Evolutionary conservation across 2,113 vertebrate genomes (phyloP).

Genomic region (Perognathus longimembris): DNA sequence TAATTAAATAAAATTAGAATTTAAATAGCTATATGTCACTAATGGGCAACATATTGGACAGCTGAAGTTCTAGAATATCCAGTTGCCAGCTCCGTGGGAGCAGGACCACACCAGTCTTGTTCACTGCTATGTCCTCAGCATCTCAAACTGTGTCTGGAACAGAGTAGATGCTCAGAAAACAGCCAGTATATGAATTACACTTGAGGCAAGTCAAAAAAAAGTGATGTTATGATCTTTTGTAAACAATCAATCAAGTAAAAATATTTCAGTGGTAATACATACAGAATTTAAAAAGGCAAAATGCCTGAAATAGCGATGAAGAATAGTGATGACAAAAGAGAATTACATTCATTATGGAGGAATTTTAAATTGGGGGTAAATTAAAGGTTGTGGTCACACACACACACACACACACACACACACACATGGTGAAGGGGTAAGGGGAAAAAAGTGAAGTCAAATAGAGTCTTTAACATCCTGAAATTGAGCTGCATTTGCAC

Average conservation of each 20-base stretch:
- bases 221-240: background rate
- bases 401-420: background rate
- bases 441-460: background rate
- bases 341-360: background rate
- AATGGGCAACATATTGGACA: background rate
- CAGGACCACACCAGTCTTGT: background rate
- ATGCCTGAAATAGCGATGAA: background rate
- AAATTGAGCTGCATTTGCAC: constrained; percentile 10
- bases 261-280: background rate
- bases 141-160: background rate
- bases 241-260: background rate
- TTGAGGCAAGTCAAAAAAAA: constrained; percentile 9
- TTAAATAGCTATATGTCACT: background rate
- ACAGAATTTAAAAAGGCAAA: background rate
- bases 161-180: constrained; percentile 33
- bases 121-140: background rate
- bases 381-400: background rate
- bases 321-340: background rate
- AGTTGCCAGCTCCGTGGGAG: background rate
- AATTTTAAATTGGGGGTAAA: constrained; percentile 4
- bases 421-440: background rate
- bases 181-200: background rate
- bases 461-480: background rate
- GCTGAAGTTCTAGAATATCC: background rate
- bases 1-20: constrained; percentile 16